These are phyloP conservation scores for Microctonus aethiopoides DNA, from an alignment of 2,888 invertebrate species.

Conservation along the genomic window DNA sequence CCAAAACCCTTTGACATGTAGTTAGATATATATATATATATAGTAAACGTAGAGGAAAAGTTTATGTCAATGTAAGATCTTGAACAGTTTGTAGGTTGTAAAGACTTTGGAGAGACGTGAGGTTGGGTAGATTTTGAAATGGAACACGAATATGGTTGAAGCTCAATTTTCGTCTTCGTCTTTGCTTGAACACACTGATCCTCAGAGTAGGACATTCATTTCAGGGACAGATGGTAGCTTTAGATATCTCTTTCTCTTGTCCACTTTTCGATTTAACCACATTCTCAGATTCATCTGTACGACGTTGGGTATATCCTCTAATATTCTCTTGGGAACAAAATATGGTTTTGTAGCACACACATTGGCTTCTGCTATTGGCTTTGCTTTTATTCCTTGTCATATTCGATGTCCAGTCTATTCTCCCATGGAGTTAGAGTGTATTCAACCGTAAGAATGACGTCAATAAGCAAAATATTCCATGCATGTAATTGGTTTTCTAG, in stretches of 20 bases:
- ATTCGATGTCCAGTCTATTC: background rate
- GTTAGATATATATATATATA: too few relatives aligned
- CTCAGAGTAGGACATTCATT: background rate
- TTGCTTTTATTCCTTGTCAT: background rate
- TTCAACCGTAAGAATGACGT: background rate
- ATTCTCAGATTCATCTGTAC: background rate
- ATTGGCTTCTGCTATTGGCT: background rate
- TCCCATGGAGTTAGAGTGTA: background rate
- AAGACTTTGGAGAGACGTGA: background rate
- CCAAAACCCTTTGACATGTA: background rate
- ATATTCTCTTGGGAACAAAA: background rate
- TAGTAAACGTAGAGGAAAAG: background rate
- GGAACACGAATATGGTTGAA: background rate
- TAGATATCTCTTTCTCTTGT: background rate
- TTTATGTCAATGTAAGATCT: background rate
- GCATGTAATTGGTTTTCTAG: background rate
- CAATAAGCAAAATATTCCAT: background rate
- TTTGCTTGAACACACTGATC: background rate
- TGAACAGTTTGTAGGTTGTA: background rate
- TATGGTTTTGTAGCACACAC: background rate
- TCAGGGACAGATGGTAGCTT: constrained; percentile 1
- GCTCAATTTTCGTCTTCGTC: background rate
- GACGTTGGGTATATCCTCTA: background rate
- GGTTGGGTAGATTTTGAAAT: background rate
- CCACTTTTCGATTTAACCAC: constrained; percentile 2